Evolutionary conservation across 2,888 invertebrate species (phyloP), one percentile per base, ranked within the genome.

Genomic region (Drosophila maculinotata): DNA sequence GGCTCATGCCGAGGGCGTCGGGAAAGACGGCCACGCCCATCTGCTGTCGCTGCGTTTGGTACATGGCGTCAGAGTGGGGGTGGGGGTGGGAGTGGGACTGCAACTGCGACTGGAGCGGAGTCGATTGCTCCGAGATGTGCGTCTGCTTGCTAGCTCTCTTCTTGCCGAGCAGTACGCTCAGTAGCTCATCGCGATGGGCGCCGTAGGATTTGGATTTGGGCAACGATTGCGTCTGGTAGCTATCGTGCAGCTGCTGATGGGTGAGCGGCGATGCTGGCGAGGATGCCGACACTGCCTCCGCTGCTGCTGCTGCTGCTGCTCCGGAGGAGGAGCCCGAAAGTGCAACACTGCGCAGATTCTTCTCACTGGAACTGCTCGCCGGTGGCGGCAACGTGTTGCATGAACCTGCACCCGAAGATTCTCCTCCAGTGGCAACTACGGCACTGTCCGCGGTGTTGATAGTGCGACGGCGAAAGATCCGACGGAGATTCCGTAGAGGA

Each of bases 391-490:
- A 51, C 1, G 82, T 83, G 42, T 77, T 83, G 56, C 87, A 84
- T 4, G 82, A 75, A 2, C 79, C 79, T 1, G 80, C 53, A 10
- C 79, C 73, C 9, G 71, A 47, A 3, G 57, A 62, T 10, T 73
- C 67, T n/a, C 56, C 53, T 5, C 64, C 56, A 3, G 71, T 56
- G 9, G 60, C 75, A 10, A 52, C 53, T 3, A 54, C 44, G 3
- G 73, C 47, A 23, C 75, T 76, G 14, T 87, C 85, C 14, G 84
- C 88, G 62, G 87, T 90, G 42, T 90, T 91, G 64, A 91, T 88
- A 7, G 92, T 91, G 57, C 92, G 90, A 42, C 91, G 90, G 1
- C 91, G 91, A 70, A 92, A 92, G 62, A 92, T 91, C 35, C 91
- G 90, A 4, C 91, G 90, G 48, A 92, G 78, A 83, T 92, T 92